A percentile compares a stretch with the other conserved stretches of the same genome.
Evolutionary conservation across 2,888 invertebrate species (phyloP).

Genomic region (Protula sp.): DNA sequence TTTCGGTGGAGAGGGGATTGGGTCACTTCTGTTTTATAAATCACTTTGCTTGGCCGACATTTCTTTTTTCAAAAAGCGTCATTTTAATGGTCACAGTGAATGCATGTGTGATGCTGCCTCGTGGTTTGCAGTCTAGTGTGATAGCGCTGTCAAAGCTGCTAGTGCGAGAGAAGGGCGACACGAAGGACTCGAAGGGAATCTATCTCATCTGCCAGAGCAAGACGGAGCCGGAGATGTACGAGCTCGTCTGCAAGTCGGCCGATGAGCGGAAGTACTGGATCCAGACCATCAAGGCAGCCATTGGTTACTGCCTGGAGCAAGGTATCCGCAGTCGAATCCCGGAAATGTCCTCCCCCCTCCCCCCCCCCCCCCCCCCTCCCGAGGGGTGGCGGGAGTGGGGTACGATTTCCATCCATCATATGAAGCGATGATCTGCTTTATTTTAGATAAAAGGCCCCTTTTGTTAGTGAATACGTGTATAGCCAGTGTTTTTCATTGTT

Average conservation of each 20-base stretch:
- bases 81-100: too few relatives aligned
- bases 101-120: too few relatives aligned
- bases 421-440: not conserved
- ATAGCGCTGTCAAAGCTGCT: constrained; percentile 85
- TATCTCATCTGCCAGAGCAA: constrained; percentile 91
- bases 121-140: constrained; percentile 80
- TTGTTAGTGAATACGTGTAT: too few relatives aligned
- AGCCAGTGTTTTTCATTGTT: too few relatives aligned
- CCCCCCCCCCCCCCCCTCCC: too few relatives aligned
- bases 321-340: too few relatives aligned
- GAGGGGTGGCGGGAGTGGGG: too few relatives aligned
- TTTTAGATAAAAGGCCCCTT: too few relatives aligned
- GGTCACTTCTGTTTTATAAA: too few relatives aligned
- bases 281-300: constrained; percentile 75
- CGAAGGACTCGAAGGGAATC: constrained; percentile 73
- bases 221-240: constrained; percentile 91
- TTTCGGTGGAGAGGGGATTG: too few relatives aligned
- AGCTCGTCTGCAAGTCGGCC: constrained; percentile 77
- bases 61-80: not conserved
- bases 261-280: constrained; percentile 89
- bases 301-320: constrained; percentile 74
- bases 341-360: too few relatives aligned
- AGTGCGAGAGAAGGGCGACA: constrained; percentile 89
- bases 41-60: not conserved
- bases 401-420: too few relatives aligned